Evolutionary conservation across 2,888 invertebrate species (phyloP).

Genomic region (Torymus tubicola): DNA sequence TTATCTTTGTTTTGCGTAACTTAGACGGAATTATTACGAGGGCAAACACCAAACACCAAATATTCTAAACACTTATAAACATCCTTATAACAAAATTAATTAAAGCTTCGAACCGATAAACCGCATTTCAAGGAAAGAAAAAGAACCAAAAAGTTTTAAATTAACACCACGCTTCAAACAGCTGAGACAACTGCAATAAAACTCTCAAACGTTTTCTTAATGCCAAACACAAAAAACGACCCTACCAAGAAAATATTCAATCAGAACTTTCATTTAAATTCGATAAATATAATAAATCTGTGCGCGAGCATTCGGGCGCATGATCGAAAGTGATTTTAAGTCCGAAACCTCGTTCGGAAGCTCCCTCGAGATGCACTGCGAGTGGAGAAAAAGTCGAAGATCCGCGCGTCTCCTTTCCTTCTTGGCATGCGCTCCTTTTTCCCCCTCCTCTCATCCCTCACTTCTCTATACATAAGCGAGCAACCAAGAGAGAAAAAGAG

Average conservation of each 20-base stretch:
- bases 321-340: constrained; percentile 53
- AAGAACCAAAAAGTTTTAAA: too few relatives aligned
- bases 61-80: too few relatives aligned
- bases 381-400: constrained; percentile 48
- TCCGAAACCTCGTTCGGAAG: constrained; percentile 20
- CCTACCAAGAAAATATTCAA: neutral
- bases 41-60: too few relatives aligned
- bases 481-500: neutral
- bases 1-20: too few relatives aligned
- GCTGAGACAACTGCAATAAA: too few relatives aligned
- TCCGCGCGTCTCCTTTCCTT: neutral
- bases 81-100: too few relatives aligned
- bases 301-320: constrained; percentile 42
- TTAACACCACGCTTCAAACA: too few relatives aligned
- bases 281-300: constrained; percentile 45
- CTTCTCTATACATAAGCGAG: neutral
- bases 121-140: too few relatives aligned
- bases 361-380: neutral
- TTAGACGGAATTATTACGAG: too few relatives aligned
- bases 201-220: too few relatives aligned
- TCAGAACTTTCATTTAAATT: constrained; percentile 30
- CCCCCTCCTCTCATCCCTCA: neutral
- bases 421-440: neutral
- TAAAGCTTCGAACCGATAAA: too few relatives aligned
- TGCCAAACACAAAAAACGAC: too few relatives aligned